Percentiles rank a stretch among this genome's conserved stretches.
These are phyloP conservation scores for Mythimna lalbum DNA, from an alignment of 2,888 invertebrate genomes.

Conservation along the genomic window DNA sequence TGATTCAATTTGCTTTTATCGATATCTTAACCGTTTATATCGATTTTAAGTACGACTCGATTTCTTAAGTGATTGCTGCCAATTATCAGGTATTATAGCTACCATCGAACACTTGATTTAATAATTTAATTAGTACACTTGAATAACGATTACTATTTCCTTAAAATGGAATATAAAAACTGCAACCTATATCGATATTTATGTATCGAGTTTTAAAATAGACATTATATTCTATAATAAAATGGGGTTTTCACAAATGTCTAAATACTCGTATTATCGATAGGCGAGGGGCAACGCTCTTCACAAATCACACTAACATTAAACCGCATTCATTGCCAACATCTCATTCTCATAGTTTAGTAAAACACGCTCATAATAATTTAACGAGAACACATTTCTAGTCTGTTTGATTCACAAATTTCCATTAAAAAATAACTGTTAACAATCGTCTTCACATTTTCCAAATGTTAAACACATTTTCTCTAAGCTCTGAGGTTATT, in stretches of 20 bases:
- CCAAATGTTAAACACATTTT: slow-evolving; percentile 68
- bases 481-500: slow-evolving; percentile 83
- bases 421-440: slow-evolving; percentile 67
- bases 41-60: slow-evolving; percentile 26
- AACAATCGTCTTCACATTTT: slow-evolving; percentile 72
- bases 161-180: slow-evolving; percentile 60
- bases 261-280: slow-evolving; percentile 27
- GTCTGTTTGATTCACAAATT: slow-evolving; percentile 67
- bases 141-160: slow-evolving; percentile 53
- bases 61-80: slow-evolving; percentile 8
- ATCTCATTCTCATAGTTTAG: slow-evolving; percentile 54
- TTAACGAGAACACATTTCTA: slow-evolving; percentile 80
- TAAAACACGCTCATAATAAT: slow-evolving; percentile 68
- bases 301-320: slow-evolving; percentile 46
- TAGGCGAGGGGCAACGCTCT: slow-evolving; percentile 31
- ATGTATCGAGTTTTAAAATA: slow-evolving; percentile 50
- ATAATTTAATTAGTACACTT: slow-evolving; percentile 26
- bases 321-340: slow-evolving; percentile 54
- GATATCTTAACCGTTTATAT: slow-evolving; percentile 15
- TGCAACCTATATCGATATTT: slow-evolving; percentile 52
- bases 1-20: slow-evolving; percentile 29
- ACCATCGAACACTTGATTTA: slow-evolving; percentile 39
- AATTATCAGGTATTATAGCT: slow-evolving; percentile 18
- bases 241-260: slow-evolving; percentile 55
- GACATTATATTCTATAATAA: slow-evolving; percentile 52